Base-by-base conservation (phyloP, 1,140 invertebrate species). In the Chionoecetes opilio region DNA sequence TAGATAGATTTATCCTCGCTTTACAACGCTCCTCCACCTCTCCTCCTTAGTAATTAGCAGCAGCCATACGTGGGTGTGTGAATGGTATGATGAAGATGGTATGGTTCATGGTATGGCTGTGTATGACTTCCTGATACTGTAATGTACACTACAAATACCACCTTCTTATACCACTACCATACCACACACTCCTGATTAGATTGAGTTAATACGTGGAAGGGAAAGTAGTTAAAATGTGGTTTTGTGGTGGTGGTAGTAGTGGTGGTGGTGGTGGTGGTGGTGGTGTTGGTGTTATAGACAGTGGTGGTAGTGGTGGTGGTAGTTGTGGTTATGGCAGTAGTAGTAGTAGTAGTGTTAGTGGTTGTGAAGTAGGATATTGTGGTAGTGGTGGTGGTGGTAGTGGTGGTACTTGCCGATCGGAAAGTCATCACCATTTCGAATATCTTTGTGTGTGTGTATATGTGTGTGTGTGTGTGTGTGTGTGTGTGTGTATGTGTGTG, bases 401-500 rank as follows among this genome's bases (percentile, higher is more conserved):
- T 75, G 63, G n/a, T 26, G 63, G 63, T 75, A n/a, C 63, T 75
- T 75, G 63, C 11, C 63, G 21, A 75, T 75, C 63, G 63, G 63
- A 75, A 75, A 75, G n/a, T 75, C 63, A 75, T 75, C 63, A 75
- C n/a, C 63, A 75, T 75, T 75, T 75, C 63, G 63, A 75, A 75
- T 75, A 75, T 75, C 63, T 75, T 75, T 75, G 21, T 75, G 21
- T 75, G 21, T 75, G 21, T 75, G 21, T 26, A 53, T 17, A 0
- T 53, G 46, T 53, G 46, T 53, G 46, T 53, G 46, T 2, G 46
- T 3, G 46, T 3, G 46, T 53, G 8, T 53, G 46, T 53, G 46
- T 53, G 46, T 53, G 2, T 2, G 46, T 53, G 46, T 53, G 46
- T 2, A 11, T 53, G 46, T 53, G 2, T 53, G 46, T 53, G 46